Base-by-base conservation (phyloP, 2,888 invertebrate species). In the Ellobium chinense region DNA sequence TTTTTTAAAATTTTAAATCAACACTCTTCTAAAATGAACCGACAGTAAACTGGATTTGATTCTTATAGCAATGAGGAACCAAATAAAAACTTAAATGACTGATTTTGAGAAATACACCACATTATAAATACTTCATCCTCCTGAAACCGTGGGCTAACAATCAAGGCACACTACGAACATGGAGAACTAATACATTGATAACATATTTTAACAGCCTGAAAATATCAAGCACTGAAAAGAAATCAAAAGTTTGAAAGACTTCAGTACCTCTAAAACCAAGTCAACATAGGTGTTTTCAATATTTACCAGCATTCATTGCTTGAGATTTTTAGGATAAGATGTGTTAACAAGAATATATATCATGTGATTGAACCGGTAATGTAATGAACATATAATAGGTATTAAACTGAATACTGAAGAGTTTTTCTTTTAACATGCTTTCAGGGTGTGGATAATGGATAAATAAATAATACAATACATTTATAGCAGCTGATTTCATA, bases 321-420 rank as follows among this genome's bases (percentile, higher is more conserved):
- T 34, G 34, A 65, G 39, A 68, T n/a, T 39, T 46, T 12, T 24
- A 56, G 31, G 56, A 9, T 18, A 24, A 70, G n/a, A 14, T 14
- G 46, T 27, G 14, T n/a, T 70, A 54, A 54, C 56, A 54, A 29
- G 56, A 24, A 18, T 29, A 54, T 9, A 27, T 69, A 24, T 34
- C n/a, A n/a, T 18, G 21, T 4, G 24, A 68, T 4, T 9, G 39
- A 65, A 37, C 36, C n/a, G 36, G 36, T n/a, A 65, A 34, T 65
- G 65, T 65, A 34, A 14, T 37, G 65, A 37, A 68, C 24, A 27
- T 27, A 36, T n/a, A n/a, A n/a, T n/a, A n/a, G 9, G 39, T 9
- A 37, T 24, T 37, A 39, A 68, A 34, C 34, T 21, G n/a, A 70
- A 70, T 70, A 70, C 70, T 70, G 70, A 56, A 56, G 34, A 56